Evolutionary conservation across 2,888 invertebrate genomes (phyloP), one percentile per base, ranked within the genome.

Genomic region (Heterodera filipjevi): DNA sequence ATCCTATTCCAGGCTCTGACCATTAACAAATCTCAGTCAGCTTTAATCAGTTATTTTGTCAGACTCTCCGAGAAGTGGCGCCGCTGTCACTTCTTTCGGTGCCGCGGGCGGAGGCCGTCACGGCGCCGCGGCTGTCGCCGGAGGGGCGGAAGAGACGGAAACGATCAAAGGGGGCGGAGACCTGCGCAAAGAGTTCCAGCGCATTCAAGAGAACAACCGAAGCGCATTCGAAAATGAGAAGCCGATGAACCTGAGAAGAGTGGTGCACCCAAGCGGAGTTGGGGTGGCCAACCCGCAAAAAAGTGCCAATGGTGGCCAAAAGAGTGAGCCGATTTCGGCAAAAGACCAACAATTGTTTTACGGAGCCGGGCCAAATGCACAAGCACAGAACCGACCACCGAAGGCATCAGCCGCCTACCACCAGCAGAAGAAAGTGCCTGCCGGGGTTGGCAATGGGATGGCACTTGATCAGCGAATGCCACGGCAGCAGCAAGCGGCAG

Each of bases 121-220:
- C 59, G 27, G 2, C 19, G 59, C 59, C 8, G 19, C 49, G 49
- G 16, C 49, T 16, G 14, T 16, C 49, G 49, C 49, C 49, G 49
- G 49, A 49, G 49, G 49, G 22, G 32, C 39, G 32, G 22, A 33
- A 33, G 66, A 75, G 30, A 30, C 30, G 39, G 39, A 46, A 44
- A 75, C 75, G 46, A 75, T 75, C 44, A 75, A 75, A 64, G 75
- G 75, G 22, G 75, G 75, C 30, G 97, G 97, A 78, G 96, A 97
- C 90, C 92, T 99, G 81, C 93, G 97, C 70, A 93, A 97, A 80
- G 98, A 98, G 92, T 99, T 99, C 93, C 96, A 96, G 90, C 95
- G 96, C 91, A 95, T 98, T 86, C 98, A 98, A 91, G 95, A 90
- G 80, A 83, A 79, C 72, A 84, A 83, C 77, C 79, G 85, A 44